phyloP scores from a whole-genome alignment of 2,797 vertebrate species.

The Thunnus albacares region DNA sequence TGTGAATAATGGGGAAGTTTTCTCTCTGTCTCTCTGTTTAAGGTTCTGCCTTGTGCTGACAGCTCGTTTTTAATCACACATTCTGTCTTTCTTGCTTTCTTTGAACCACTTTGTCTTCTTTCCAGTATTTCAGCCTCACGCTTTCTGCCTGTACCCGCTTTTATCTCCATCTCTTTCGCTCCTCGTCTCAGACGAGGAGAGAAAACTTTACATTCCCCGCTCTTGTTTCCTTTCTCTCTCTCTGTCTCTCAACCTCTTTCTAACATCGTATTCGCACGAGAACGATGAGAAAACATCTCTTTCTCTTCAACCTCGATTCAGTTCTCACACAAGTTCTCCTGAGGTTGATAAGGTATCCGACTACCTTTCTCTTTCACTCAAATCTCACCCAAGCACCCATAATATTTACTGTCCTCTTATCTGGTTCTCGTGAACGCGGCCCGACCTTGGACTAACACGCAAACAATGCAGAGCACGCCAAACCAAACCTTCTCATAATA shows the following conservation, averaged over 20 bases:
- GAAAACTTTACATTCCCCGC: neutral
- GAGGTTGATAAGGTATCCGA: neutral
- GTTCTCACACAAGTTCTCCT: slow-evolving; percentile 16
- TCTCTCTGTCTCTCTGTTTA: slow-evolving; percentile 20
- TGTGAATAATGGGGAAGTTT: slow-evolving; percentile 36
- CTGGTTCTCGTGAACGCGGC: neutral
- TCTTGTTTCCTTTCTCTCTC: neutral
- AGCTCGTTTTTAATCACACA: slow-evolving; percentile 6
- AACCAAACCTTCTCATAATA: slow-evolving; percentile 31
- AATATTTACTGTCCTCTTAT: slow-evolving; percentile 61
- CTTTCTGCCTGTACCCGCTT: neutral
- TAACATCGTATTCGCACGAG: neutral
- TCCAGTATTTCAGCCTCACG: neutral
- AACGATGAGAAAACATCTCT: neutral
- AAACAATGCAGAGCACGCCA: slow-evolving; percentile 12
- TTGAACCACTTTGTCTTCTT: slow-evolving; percentile 10
- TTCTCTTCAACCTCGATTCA: neutral
- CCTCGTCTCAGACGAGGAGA: slow-evolving; percentile 6
- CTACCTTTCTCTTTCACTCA: neutral
- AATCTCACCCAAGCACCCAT: slow-evolving; percentile 35
- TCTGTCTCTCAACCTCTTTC: neutral
- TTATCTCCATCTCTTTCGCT: neutral
- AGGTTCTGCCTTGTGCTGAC: slow-evolving; percentile 18
- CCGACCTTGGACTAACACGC: slow-evolving; percentile 48
- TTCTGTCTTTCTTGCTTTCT: neutral